Base-by-base conservation (phyloP, 53 echinoderm and acorn worm genomes). In the Patiria pectinifera region DNA sequence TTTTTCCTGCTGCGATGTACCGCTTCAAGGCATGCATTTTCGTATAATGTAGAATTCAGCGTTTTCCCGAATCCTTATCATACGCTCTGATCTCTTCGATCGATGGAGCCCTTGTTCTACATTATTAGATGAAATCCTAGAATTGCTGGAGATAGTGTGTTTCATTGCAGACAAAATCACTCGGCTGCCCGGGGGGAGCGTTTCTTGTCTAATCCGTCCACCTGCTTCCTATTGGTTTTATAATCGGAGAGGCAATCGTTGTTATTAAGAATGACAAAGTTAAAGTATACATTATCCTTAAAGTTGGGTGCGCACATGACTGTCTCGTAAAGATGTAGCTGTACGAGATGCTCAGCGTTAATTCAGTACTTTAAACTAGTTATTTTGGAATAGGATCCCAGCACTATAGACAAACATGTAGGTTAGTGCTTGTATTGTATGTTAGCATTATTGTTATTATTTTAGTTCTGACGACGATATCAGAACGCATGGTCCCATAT, bases 161-260 rank as follows among this genome's bases (percentile, higher is more conserved):
- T 2, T 12, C 83, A 62, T 83, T 48, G 15, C 74, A 9, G 24
- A 24, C 79, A 70, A 85, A 85, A 35, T 69, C 48, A 69, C 16
- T 35, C 35, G 1, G 35, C 35, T 43, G 69, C 85, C 83, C 43
- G 16, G 69, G 85, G 85, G 69, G 63, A 44, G 11, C 69, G 16
- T 15, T 15, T 11, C 16, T 44, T 83, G 83, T 26, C 5, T 6
- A 85, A 85, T 85, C 69, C 66, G 8, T 85, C 66, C 85, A 85
- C 85, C 85, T 85, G 85, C 53, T 5, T 85, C 85, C 63, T 85
- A 9, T 44, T 15, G 21, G 12, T 74, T 74, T 21, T 21, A 69
- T 6, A 69, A 69, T 53, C 5, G 53, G 53, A 53, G 2, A 53
- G 8, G 53, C 53, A 8, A 53, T 0, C 53, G 53, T 53, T 53